phyloP scores from a whole-genome alignment of 2,888 invertebrate species.

The Ditula angustiorana region DNA sequence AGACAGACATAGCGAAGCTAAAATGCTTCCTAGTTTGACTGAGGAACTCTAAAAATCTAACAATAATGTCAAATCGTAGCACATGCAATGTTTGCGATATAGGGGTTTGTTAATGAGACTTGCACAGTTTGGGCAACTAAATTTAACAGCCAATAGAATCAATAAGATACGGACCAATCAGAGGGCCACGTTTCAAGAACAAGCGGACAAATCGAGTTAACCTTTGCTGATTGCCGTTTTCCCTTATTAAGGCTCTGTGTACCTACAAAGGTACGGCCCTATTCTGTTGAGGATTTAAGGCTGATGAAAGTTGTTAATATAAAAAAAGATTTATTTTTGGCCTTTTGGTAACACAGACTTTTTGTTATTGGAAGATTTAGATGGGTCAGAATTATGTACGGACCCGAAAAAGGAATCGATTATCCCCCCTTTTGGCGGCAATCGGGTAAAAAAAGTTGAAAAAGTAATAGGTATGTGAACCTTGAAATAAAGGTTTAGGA shows the following conservation, averaged over 20 bases:
- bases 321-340: neutral
- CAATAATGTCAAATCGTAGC: neutral
- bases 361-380: too few species aligned
- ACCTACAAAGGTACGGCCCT: constrained; percentile 22
- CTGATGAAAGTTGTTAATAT: constrained; percentile 6
- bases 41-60: neutral
- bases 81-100: neutral
- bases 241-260: constrained; percentile 38
- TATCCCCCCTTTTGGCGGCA: too few species aligned
- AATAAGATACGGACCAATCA: constrained; percentile 33
- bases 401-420: too few species aligned
- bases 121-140: constrained; percentile 24
- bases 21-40: too few species aligned
- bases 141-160: constrained; percentile 28
- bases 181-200: constrained; percentile 30
- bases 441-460: too few species aligned
- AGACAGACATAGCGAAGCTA: neutral
- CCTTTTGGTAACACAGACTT: too few species aligned
- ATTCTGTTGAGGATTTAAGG: constrained; percentile 11
- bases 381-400: too few species aligned
- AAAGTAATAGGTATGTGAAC: too few species aligned
- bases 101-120: constrained; percentile 16
- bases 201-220: constrained; percentile 39
- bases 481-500: too few species aligned
- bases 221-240: constrained; percentile 37